Evolutionary conservation across 2,888 invertebrate species (phyloP).

Genomic region (Dorcus hopei): DNA sequence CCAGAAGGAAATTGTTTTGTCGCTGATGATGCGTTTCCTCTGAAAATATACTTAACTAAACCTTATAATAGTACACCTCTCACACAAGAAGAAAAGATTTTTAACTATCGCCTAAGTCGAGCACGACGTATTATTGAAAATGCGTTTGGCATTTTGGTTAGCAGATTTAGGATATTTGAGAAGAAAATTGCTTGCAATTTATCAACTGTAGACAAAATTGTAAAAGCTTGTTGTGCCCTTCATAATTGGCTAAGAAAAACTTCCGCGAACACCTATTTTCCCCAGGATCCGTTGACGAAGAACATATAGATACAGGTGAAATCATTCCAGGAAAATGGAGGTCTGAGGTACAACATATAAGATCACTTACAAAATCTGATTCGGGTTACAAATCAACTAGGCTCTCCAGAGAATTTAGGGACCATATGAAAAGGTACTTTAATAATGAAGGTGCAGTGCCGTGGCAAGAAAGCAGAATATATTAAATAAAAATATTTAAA

Average conservation of each 20-base stretch:
- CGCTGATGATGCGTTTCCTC: constrained; percentile 29
- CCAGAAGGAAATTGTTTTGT: constrained; percentile 4
- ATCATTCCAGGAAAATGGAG: no score
- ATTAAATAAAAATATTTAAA: no score
- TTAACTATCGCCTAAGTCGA: constrained; percentile 17
- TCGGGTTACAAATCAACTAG: no score
- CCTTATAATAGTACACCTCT: constrained; percentile 14
- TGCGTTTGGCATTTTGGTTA: constrained; percentile 20
- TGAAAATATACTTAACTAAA: constrained; percentile 19
- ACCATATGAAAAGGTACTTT: no score
- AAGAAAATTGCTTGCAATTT: constrained; percentile 1
- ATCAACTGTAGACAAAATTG: constrained; percentile 17
- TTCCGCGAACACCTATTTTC: not conserved
- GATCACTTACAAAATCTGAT: no score
- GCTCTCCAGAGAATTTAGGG: no score
- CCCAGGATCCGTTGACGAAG: not conserved
- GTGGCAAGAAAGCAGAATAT: no score
- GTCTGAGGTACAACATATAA: no score
- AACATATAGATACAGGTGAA: no score
- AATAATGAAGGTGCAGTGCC: no score
- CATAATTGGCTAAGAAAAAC: constrained; percentile 27
- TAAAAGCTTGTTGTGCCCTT: constrained; percentile 26
- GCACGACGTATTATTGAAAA: constrained; percentile 17
- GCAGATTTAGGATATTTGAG: constrained; percentile 19
- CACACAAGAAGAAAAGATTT: constrained; percentile 20